Evolutionary conservation across 2,113 vertebrate genomes (phyloP), one percentile per base, ranked within the genome.

Genomic region (Urocitellus parryii): DNA sequence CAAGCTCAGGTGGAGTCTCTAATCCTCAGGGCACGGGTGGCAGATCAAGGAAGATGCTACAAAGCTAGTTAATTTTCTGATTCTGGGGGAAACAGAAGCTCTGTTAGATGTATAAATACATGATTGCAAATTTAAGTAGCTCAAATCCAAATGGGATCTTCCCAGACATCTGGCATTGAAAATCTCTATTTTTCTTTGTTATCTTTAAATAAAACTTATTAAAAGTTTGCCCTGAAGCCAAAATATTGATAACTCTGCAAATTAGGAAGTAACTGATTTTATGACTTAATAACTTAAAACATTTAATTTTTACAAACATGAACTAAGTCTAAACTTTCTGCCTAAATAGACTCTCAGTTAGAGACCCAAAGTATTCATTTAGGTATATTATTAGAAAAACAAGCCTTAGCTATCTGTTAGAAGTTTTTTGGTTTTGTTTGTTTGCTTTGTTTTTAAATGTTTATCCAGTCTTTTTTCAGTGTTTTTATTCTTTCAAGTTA

Each of bases 51-150:
- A 99, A 99, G 99, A 99, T 99, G 99, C 99, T 99, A 99, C 99
- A 99, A 99, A 99, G 98, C 98, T 99, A 99, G 99, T 99, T 99
- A 99, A 99, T 99, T 99, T 99, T 99, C 99, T 98, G 98, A 98
- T 99, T 99, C 98, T 98, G 98, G 98, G 98, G 98, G 98, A 99
- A 99, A 99, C 99, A 99, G 98, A 99, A 99, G 99, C 98, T 98
- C 98, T 98, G 98, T 98, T 99, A 99, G 98, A 99, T 98, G 98
- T 99, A 99, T 99, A 99, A 99, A 99, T 99, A 99, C 99, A 99
- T 99, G 98, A 99, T 99, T 99, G 98, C 98, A 99, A 98, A 99
- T 99, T 99, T 99, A 99, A 99, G 98, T 98, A 99, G 98, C 98
- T 99, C 98, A 98, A 98, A 99, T 98, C 98, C 99, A 99, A 99